Evolutionary conservation across 1,140 invertebrate species (phyloP).

Genomic region (Drosophila ficusphila): DNA sequence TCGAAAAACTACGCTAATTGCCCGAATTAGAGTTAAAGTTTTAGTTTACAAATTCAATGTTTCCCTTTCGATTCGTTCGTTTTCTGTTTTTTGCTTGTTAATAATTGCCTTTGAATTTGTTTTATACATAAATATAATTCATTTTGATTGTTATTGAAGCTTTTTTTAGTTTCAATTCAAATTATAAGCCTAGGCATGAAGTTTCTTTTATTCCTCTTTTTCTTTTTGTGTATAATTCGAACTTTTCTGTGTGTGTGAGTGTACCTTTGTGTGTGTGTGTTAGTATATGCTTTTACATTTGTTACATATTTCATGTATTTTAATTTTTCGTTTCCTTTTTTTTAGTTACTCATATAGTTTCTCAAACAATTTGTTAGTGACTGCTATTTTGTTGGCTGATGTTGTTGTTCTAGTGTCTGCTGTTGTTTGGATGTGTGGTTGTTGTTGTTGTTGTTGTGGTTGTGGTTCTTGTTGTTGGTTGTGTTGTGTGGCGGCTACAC

Average conservation of each 20-base stretch:
- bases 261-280: slow-evolving; percentile 37
- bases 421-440: slow-evolving; percentile 42
- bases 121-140: slow-evolving; percentile 73
- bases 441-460: slow-evolving; percentile 15
- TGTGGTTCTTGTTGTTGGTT: slow-evolving; percentile 20
- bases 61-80: slow-evolving; percentile 47
- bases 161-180: slow-evolving; percentile 62
- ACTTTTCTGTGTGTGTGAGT: slow-evolving; percentile 47
- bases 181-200: slow-evolving; percentile 73
- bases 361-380: slow-evolving; percentile 63
- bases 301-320: slow-evolving; percentile 74
- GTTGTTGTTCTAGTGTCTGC: slow-evolving; percentile 23
- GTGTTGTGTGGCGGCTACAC: slow-evolving; percentile 33
- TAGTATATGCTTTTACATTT: slow-evolving; percentile 64
- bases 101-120: slow-evolving; percentile 51
- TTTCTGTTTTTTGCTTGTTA: slow-evolving; percentile 42
- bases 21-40: slow-evolving; percentile 50
- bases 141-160: slow-evolving; percentile 73
- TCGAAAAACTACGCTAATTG: slow-evolving; percentile 57
- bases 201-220: slow-evolving; percentile 23
- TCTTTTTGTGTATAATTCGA: slow-evolving; percentile 74
- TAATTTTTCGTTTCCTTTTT: slow-evolving; percentile 39
- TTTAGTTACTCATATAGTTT: slow-evolving; percentile 73
- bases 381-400: slow-evolving; percentile 38
- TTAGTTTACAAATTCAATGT: slow-evolving; percentile 61